Conservation (phyloP, 2,888 invertebrate species). For the Encarsia formosa region DNA sequence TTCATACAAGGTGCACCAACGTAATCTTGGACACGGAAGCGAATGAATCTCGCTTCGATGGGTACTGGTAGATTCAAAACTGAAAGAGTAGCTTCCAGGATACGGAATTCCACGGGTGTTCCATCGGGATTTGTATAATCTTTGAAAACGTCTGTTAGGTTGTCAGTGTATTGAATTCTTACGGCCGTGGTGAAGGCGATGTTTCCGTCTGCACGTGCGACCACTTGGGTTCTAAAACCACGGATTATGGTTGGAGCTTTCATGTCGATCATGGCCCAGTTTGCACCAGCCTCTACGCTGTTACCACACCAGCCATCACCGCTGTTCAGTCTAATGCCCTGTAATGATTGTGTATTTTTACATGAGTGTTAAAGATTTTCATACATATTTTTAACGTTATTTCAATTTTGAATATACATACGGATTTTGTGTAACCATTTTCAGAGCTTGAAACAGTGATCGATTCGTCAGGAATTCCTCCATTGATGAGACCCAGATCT, state of each 20-base stretch:
- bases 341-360: too few relatives aligned
- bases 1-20: conserved; percentile 84
- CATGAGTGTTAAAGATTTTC: too few relatives aligned
- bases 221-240: conserved; percentile 88
- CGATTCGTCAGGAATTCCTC: conserved; percentile 85
- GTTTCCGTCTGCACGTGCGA: conserved; percentile 75
- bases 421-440: conserved; percentile 76
- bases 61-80: conserved; percentile 86
- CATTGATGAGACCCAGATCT: conserved; percentile 82
- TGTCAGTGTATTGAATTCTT: conserved; percentile 78
- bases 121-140: conserved; percentile 92
- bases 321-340: conserved; percentile 80
- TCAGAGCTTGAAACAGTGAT: conserved; percentile 81
- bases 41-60: conserved; percentile 83
- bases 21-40: conserved; percentile 80
- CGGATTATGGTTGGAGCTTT: conserved; percentile 84
- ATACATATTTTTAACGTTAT: too few relatives aligned
- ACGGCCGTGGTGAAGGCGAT: conserved; percentile 88
- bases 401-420: too few relatives aligned
- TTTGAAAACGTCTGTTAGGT: conserved; percentile 82
- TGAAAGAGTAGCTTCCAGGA: conserved; percentile 84
- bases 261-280: conserved; percentile 84
- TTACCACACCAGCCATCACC: conserved; percentile 89
- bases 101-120: conserved; percentile 87
- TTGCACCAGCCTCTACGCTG: conserved; percentile 77